Base-by-base conservation (phyloP, 2,797 vertebrate species). In the Notolabrus celidotus region DNA sequence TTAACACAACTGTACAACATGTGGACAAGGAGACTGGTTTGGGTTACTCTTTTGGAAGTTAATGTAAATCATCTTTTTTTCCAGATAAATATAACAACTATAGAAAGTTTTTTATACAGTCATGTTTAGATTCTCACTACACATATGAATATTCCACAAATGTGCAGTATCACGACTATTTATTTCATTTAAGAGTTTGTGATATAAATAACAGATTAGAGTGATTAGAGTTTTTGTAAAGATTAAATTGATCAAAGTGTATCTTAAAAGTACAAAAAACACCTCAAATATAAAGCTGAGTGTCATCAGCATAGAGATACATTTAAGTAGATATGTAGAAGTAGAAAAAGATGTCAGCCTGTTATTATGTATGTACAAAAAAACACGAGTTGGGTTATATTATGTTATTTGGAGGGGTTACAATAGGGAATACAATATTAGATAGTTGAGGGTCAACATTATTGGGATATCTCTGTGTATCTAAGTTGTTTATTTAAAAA, bases 1-100 rank as follows among this genome's bases (percentile, higher is more conserved):
- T 41, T 14, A 50, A 71, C 45, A 60, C 14, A 10, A 57, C 45
- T 64, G 53, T 53, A 50, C 2, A 57, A 8, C 33, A 39, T 63
- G 22, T 77, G 41, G 49, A 43, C 16, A 55, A 17, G 33, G 17
- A 52, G 51, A 1, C 25, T 45, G 41, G n/a, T 56, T 11, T 31
- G 4, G 49, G 33, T 34, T 10, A 49, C n/a, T 5, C 33, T 61
- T 23, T 12, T 3, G 3, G 14, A 50, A 39, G 12, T 31, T 12
- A 56, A 49, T 43, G 11, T 42, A 46, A 49, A 53, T 52, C 2
- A 20, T 71, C 15, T 3, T 49, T 38, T 53, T 14, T 14, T 4
- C 51, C 23, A 38, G 16, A 46, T 36, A 11, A 46, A 53, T 29
- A 56, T 29, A 51, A 20, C 33, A 14, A 2, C 19, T 9, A 36